These are phyloP conservation scores for Hipposideros larvatus DNA, from an alignment of 2,797 vertebrate species.

Conservation along the genomic window DNA sequence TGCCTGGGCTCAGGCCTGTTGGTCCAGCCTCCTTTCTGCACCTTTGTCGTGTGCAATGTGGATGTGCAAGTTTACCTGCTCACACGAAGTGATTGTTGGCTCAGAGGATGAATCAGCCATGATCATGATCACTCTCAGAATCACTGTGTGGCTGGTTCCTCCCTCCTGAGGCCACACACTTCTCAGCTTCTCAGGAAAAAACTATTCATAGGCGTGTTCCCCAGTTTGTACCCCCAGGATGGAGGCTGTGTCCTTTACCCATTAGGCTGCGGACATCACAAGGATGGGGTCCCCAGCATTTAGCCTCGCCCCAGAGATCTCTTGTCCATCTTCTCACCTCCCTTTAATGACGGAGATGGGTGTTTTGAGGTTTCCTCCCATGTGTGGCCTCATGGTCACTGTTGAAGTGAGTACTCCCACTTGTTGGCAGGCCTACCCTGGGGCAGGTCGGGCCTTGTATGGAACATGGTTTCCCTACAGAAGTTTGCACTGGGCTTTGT, in stretches of 20 bases:
- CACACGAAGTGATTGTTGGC: neutral
- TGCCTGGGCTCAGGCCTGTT: neutral
- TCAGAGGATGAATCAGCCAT: neutral
- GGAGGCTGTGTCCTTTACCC: neutral
- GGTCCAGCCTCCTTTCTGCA: neutral
- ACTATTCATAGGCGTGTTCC: neutral
- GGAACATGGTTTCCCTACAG: fast-evolving
- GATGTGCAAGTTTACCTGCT: neutral
- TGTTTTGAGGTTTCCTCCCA: neutral
- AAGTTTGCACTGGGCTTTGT: neutral
- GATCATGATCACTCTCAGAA: neutral
- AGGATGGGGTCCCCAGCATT: fast-evolving
- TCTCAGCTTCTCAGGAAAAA: conserved; percentile 46
- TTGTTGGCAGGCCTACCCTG: neutral
- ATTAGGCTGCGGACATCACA: neutral
- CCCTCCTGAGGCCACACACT: too few species aligned
- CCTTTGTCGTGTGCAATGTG: fast-evolving
- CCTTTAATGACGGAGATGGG: neutral
- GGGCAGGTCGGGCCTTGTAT: fast-evolving
- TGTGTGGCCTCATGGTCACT: fast-evolving
- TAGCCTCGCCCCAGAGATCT: neutral
- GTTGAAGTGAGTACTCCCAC: neutral
- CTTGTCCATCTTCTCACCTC: neutral
- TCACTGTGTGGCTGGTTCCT: neutral
- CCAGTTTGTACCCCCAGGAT: neutral